Conservation (phyloP, 2,113 vertebrate species). For the Poecile atricapillus region DNA sequence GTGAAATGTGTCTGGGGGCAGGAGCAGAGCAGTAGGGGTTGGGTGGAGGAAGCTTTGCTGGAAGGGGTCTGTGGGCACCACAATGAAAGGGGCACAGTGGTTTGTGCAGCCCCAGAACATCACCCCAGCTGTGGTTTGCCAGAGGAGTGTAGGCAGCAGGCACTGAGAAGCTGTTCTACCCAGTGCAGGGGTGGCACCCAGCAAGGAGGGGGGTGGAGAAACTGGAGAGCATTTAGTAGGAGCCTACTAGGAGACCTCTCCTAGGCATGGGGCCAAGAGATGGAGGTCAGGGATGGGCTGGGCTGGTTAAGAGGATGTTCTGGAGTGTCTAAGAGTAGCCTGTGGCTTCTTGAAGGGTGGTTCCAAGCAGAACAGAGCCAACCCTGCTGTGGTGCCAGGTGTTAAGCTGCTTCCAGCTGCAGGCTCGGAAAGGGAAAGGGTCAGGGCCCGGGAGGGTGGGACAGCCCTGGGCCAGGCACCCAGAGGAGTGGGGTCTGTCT, state of each 20-base stretch:
- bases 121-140: rapidly evolving
- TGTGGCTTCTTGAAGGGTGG: neutral
- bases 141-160: neutral
- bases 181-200: neutral
- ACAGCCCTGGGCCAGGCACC: neutral
- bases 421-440: neutral
- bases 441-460: neutral
- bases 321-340: neutral
- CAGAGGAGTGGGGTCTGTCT: neutral
- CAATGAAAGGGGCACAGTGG: rapidly evolving
- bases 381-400: neutral
- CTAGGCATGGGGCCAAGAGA: neutral
- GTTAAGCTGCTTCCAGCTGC: neutral
- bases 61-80: neutral
- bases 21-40: no score
- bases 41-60: neutral
- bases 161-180: neutral
- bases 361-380: neutral
- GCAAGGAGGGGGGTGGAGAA: neutral
- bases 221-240: neutral
- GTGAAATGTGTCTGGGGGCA: neutral
- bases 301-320: neutral
- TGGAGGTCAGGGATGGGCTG: rapidly evolving
- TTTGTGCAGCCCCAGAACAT: neutral
- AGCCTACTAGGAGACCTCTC: neutral